Conservation (phyloP, 2,113 vertebrate genomes). For the Clarias macrocephalus region DNA sequence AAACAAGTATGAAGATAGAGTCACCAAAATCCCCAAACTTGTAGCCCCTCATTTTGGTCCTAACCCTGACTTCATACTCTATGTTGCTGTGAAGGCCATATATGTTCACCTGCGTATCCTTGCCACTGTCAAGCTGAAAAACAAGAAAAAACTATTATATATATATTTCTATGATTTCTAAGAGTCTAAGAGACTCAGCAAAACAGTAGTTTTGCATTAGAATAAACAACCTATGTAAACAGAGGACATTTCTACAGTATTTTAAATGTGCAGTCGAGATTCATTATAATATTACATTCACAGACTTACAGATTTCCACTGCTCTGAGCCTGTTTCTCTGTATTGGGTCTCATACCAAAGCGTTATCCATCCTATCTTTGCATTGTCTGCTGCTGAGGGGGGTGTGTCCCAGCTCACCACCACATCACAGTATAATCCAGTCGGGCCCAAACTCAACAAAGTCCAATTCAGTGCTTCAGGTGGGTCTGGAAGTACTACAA, state of each 20-base stretch:
- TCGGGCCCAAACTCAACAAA: conserved; percentile 80
- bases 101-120: conserved; percentile 72
- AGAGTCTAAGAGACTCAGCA: background rate
- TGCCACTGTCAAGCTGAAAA: conserved; percentile 73
- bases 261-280: background rate
- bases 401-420: conserved; percentile 86
- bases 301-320: conserved; percentile 60
- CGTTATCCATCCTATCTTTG: conserved; percentile 84
- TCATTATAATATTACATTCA: background rate
- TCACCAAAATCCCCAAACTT: conserved; percentile 88
- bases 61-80: conserved; percentile 84
- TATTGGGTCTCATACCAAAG: conserved; percentile 87
- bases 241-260: too few species aligned
- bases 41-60: conserved; percentile 75
- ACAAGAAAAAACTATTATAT: background rate
- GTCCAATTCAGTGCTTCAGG: conserved; percentile 87
- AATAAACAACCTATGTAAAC: background rate
- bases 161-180: background rate
- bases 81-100: conserved; percentile 80
- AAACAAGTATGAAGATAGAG: conserved; percentile 72
- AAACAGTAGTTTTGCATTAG: background rate
- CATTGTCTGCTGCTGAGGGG: conserved; percentile 73
- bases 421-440: conserved; percentile 77
- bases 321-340: conserved; percentile 64
- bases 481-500: conserved; percentile 51